A percentile compares a stretch with the other conserved stretches of the same genome.
phyloP scores from a whole-genome alignment of 2,888 invertebrate species.

The Parnassius mnemosyne region DNA sequence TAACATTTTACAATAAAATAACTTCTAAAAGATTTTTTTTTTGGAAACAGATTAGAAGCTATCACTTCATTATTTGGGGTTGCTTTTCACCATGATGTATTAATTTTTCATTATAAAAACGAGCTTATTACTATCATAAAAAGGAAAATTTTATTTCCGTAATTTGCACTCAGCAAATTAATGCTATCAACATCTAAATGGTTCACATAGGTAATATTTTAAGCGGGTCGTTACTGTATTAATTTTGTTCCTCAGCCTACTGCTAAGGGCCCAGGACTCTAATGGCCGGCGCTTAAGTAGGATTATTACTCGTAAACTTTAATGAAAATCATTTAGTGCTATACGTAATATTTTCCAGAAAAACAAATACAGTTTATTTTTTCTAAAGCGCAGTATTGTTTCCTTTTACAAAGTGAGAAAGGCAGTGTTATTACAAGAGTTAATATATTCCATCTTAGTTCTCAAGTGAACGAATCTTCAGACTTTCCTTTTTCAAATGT shows the following conservation, averaged over 20 bases:
- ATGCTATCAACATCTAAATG: constrained; percentile 5
- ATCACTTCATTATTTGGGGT: too few relatives aligned
- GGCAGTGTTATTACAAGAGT: too few relatives aligned
- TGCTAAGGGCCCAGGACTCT: not conserved
- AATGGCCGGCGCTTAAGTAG: not conserved
- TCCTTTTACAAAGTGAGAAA: too few relatives aligned
- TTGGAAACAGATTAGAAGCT: too few relatives aligned
- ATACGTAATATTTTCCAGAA: not conserved
- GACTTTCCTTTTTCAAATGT: too few relatives aligned
- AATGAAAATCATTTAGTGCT: not conserved
- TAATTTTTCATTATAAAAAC: not conserved
- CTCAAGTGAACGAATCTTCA: too few relatives aligned
- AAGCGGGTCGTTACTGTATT: constrained; percentile 6
- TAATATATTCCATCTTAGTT: too few relatives aligned
- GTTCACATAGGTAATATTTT: constrained; percentile 8
- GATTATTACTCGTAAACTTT: constrained; percentile 1
- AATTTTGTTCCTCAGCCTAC: constrained; percentile 4
- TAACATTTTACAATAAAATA: too few relatives aligned
- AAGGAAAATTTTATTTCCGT: constrained; percentile 6
- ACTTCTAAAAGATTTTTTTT: too few relatives aligned
- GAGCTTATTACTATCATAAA: not conserved
- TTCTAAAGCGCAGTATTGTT: too few relatives aligned
- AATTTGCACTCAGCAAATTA: constrained; percentile 5
- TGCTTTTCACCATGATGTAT: too few relatives aligned
- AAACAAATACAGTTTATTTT: not conserved